Base-by-base conservation (phyloP, 2,113 vertebrate genomes). In the Alosa alosa region DNA sequence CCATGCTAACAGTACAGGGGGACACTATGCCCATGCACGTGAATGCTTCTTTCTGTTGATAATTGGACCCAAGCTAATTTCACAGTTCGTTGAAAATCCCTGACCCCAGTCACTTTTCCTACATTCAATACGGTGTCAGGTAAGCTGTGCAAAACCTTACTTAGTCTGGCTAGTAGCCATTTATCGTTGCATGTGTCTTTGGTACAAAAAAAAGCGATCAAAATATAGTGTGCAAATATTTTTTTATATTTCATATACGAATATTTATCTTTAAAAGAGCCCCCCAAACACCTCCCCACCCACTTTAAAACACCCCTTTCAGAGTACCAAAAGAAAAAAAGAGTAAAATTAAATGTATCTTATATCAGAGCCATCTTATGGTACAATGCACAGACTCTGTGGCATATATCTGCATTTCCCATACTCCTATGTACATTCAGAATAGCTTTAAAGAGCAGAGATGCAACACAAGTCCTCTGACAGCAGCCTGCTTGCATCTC, bases 131-230 rank as follows among this genome's bases (percentile, higher is more conserved):
- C 97, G 97, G 97, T 98, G 96, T 99, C 97, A 97, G 96, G 95
- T 97, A 98, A 99, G 97, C 98, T 99, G 98, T 99, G 98, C 98
- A 99, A 99, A 99, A 97, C 98, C 98, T 98, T 98, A 98, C 98
- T 97, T 97, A 97, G 96, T 97, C 98, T 98, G 98, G 98, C 98
- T 78, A 96, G 97, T 96, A 86, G 97, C 98, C 98, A 97, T 97
- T 95, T 97, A 87, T 97, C 96, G 96, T 99, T 99, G 97, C 97
- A 99, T 98, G 98, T 97, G 96, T 99, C 98, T 99, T 99, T 99
- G 98, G 98, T 99, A 99, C 97, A 99, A 99, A 99, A 95, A 91
- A 90, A 94, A 96, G 95, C 94, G 95, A 96, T 95, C 94, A 95
- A 95, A 99, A 98, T 97, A 98, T 98, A 98, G 97, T 99, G 98